Evolutionary conservation across 2,113 vertebrate species (phyloP).

Genomic region (Meleagris gallopavo): DNA sequence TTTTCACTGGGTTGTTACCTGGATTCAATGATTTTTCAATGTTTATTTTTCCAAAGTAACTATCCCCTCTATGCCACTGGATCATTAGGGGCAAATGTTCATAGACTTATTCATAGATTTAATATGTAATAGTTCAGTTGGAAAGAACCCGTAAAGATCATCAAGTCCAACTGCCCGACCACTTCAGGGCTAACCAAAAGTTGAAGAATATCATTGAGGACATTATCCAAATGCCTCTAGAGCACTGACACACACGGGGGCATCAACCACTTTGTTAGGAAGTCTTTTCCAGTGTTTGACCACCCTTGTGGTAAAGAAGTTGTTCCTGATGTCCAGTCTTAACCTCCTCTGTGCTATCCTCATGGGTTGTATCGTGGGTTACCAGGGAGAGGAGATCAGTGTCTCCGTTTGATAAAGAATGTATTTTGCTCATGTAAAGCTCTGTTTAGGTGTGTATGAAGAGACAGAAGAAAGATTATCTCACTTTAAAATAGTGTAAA

Average conservation of each 20-base stretch:
- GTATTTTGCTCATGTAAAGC: slow-evolving; percentile 44
- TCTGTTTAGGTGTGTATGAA: slow-evolving; percentile 45
- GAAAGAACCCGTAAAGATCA: neutral
- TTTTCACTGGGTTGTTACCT: neutral
- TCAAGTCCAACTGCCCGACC: neutral
- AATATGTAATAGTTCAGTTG: neutral
- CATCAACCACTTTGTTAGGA: neutral
- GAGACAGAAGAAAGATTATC: slow-evolving; percentile 33
- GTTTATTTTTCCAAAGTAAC: neutral
- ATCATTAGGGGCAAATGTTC: slow-evolving; percentile 27
- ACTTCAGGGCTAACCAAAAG: neutral
- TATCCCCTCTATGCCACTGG: slow-evolving; percentile 2
- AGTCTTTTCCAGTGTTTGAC: neutral
- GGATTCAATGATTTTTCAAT: neutral
- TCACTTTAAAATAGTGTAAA: slow-evolving; percentile 57
- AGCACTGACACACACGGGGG: neutral
- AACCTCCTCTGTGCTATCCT: neutral
- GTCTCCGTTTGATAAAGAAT: slow-evolving; percentile 22
- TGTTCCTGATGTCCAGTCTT: neutral
- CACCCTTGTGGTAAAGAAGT: neutral
- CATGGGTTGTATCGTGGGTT: neutral
- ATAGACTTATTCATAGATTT: slow-evolving; percentile 42
- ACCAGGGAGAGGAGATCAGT: neutral
- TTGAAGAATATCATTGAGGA: neutral
- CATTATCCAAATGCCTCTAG: neutral